These are phyloP conservation scores for Chelonus insularis DNA, from an alignment of 1,140 invertebrate genomes.

Conservation along the genomic window DNA sequence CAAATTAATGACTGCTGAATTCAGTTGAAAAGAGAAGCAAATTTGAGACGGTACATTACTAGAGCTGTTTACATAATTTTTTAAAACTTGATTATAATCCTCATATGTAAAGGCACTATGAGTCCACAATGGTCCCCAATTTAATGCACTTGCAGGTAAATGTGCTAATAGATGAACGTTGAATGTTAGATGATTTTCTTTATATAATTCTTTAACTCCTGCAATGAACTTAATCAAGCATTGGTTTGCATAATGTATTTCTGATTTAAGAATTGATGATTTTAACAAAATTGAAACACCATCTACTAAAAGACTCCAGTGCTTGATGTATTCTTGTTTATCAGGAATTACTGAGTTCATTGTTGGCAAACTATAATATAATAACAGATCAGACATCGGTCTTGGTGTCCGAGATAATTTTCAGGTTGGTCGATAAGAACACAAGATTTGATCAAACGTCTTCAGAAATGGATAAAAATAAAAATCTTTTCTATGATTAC, in stretches of 20 bases:
- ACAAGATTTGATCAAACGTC: no score
- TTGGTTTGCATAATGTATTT: conserved; percentile 24
- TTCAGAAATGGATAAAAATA: no score
- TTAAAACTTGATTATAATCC: conserved; percentile 14
- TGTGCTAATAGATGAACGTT: conserved; percentile 37
- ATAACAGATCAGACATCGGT: conserved; percentile 31
- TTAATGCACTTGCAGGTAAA: no score
- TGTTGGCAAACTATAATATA: conserved; percentile 35
- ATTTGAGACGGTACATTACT: no score
- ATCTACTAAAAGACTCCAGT: conserved; percentile 37
- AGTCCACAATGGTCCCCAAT: no score
- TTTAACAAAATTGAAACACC: conserved; percentile 33
- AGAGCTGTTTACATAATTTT: no score
- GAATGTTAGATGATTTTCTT: conserved; percentile 29
- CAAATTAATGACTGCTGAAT: no score
- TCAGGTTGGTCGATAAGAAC: conserved; percentile 32
- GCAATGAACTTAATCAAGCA: conserved; percentile 35
- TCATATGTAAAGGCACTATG: conserved; percentile 31
- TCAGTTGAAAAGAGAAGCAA: no score
- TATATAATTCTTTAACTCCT: conserved; percentile 31
- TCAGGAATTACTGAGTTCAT: conserved; percentile 25
- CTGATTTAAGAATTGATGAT: conserved; percentile 29
- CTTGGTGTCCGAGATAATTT: conserved; percentile 36
- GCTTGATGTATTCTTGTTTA: conserved; percentile 31
- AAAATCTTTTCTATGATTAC: no score